A percentile compares a stretch with the other conserved stretches of the same genome.
phyloP scores from a whole-genome alignment of 2,113 vertebrate genomes.

The Collichthys lucidus region DNA sequence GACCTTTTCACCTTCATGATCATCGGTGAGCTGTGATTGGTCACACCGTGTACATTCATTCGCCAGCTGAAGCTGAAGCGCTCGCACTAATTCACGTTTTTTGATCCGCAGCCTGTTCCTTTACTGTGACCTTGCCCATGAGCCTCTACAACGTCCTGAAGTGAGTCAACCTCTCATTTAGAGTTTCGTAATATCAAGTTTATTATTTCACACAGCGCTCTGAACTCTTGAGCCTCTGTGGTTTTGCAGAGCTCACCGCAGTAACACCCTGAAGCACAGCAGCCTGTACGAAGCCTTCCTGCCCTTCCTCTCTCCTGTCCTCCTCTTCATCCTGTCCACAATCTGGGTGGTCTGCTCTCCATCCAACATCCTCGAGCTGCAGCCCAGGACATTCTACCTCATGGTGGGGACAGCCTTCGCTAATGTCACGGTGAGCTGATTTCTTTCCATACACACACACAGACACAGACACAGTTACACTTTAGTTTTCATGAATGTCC shows the following conservation, averaged over 20 bases:
- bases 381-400: conserved; percentile 94
- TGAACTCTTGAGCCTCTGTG: conserved; percentile 3
- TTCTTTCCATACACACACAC: neutral
- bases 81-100: neutral
- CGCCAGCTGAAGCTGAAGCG: neutral
- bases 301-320: conserved; percentile 91
- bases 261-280: conserved; percentile 91
- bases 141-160: conserved; percentile 94
- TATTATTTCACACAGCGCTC: neutral
- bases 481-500: neutral
- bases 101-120: conserved; percentile 88
- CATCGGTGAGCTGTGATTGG: conserved; percentile 87
- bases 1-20: conserved; percentile 98
- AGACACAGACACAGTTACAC: too few species aligned
- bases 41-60: neutral
- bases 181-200: accelerated
- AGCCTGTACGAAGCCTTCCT: conserved; percentile 92
- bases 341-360: conserved; percentile 90
- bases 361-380: conserved; percentile 87
- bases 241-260: conserved; percentile 87
- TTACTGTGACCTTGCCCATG: conserved; percentile 96
- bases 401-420: conserved; percentile 98
- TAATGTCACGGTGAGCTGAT: conserved; percentile 92
- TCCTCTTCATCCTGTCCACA: conserved; percentile 92
- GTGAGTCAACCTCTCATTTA: conserved; percentile 79